These are phyloP conservation scores for Drosophila burlai DNA, from an alignment of 1,140 invertebrate genomes.

Conservation along the genomic window DNA sequence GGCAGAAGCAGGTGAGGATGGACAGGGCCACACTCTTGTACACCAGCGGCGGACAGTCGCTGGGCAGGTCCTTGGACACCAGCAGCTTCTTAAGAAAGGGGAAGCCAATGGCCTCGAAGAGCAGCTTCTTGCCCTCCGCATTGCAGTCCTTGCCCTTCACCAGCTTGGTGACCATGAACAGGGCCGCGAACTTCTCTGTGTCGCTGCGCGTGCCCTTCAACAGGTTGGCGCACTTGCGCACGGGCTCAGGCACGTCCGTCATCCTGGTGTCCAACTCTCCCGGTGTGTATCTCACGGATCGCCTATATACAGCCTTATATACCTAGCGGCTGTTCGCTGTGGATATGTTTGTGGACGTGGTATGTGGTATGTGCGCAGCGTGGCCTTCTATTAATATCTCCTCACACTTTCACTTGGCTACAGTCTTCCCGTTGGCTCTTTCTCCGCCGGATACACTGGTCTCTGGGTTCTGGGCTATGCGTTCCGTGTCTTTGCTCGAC, in stretches of 20 bases:
- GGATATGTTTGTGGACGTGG: constrained; percentile 21
- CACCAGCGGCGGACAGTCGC: constrained; percentile 93
- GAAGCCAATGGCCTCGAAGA: constrained; percentile 95
- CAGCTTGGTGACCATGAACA: constrained; percentile 96
- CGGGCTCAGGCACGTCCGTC: constrained; percentile 89
- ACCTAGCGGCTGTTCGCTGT: constrained; percentile 27
- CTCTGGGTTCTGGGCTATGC: constrained; percentile 19
- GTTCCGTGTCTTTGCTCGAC: constrained; percentile 63
- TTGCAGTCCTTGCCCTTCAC: constrained; percentile 92
- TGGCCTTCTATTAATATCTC: constrained; percentile 65
- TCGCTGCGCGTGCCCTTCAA: constrained; percentile 92
- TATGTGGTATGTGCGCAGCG: constrained; percentile 12
- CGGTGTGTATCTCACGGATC: constrained; percentile 27
- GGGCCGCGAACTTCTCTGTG: constrained; percentile 95
- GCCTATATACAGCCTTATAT: constrained; percentile 34
- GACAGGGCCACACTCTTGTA: constrained; percentile 96
- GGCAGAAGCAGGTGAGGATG: constrained; percentile 93
- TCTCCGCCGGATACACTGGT: constrained; percentile 10
- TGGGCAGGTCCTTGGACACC: constrained; percentile 90
- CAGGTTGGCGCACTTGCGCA: constrained; percentile 92
- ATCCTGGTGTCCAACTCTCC: constrained; percentile 47
- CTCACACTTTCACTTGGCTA: constrained; percentile 80
- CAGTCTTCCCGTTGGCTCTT: constrained; percentile 66
- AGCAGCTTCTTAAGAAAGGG: constrained; percentile 93
- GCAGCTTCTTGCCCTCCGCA: constrained; percentile 89